A percentile compares a stretch with the other conserved stretches of the same genome.
phyloP scores from a whole-genome alignment of 2,888 invertebrate species.

The Halictus quadricinctus region DNA sequence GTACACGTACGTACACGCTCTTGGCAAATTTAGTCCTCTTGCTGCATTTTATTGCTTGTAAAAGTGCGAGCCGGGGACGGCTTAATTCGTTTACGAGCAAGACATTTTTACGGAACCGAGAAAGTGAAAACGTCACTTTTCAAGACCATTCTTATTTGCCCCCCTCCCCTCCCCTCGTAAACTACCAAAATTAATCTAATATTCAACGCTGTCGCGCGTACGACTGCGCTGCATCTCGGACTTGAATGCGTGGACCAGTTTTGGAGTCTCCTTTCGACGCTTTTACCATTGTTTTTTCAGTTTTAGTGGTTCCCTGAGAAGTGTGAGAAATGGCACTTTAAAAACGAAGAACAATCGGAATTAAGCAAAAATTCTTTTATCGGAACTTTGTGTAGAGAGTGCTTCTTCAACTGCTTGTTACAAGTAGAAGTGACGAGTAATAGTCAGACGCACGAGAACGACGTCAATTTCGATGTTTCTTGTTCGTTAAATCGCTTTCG shows the following conservation, averaged over 20 bases:
- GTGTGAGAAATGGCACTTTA: neutral
- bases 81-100: conserved; percentile 3
- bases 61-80: neutral
- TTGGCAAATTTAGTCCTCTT: conserved; percentile 11
- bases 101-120: neutral
- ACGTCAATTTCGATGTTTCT: too few species aligned
- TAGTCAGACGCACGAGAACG: too few species aligned
- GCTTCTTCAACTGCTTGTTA: too few species aligned
- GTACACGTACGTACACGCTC: neutral
- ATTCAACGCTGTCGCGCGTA: neutral
- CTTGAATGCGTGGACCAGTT: neutral
- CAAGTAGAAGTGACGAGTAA: too few species aligned
- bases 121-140: neutral
- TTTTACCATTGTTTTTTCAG: neutral
- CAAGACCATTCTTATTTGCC: neutral
- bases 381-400: too few species aligned
- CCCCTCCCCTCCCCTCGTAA: neutral
- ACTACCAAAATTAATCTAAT: neutral
- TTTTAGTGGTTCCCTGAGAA: neutral
- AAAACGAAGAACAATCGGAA: neutral
- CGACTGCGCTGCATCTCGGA: neutral
- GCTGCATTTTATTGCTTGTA: neutral
- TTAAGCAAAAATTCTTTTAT: too few species aligned
- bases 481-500: too few species aligned
- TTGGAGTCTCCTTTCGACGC: neutral